Percentiles rank a stretch among this genome's conserved stretches.
Evolutionary conservation across 1,140 invertebrate genomes (phyloP).

Genomic region (Nebria ingens): DNA sequence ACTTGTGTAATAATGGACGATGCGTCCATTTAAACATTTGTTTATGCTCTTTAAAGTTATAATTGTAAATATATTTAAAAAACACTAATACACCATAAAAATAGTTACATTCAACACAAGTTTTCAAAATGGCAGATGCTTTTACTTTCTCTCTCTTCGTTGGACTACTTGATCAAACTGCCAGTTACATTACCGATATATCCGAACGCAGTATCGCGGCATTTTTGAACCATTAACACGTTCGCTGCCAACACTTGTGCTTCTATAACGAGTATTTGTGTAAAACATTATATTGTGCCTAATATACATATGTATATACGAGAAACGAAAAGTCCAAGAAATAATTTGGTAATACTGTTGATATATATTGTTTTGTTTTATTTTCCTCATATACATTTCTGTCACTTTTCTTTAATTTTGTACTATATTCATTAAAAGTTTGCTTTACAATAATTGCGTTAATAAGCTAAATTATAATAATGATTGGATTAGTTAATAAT

Average conservation of each 20-base stretch:
- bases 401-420: too few species aligned
- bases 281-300: too few species aligned
- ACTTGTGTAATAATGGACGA: conserved; percentile 97
- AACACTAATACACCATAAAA: conserved; percentile 17
- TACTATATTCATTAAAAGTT: too few species aligned
- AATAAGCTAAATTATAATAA: too few species aligned
- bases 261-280: too few species aligned
- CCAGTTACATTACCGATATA: neutral
- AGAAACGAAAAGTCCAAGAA: too few species aligned
- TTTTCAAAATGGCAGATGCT: conserved; percentile 31
- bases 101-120: conserved; percentile 22
- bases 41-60: conserved; percentile 29
- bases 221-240: neutral
- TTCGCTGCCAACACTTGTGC: too few species aligned
- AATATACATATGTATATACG: too few species aligned
- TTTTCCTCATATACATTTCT: too few species aligned
- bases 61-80: conserved; percentile 15
- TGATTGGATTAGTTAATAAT: neutral
- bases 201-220: neutral
- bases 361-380: too few species aligned
- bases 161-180: neutral
- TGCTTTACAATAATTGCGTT: too few species aligned
- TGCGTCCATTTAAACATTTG: conserved; percentile 91
- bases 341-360: too few species aligned
- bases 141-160: conserved; percentile 15